Percentiles rank a stretch among this genome's conserved stretches.
phyloP scores from a whole-genome alignment of 2,113 vertebrate species.

The Phrynosoma blainvillii region DNA sequence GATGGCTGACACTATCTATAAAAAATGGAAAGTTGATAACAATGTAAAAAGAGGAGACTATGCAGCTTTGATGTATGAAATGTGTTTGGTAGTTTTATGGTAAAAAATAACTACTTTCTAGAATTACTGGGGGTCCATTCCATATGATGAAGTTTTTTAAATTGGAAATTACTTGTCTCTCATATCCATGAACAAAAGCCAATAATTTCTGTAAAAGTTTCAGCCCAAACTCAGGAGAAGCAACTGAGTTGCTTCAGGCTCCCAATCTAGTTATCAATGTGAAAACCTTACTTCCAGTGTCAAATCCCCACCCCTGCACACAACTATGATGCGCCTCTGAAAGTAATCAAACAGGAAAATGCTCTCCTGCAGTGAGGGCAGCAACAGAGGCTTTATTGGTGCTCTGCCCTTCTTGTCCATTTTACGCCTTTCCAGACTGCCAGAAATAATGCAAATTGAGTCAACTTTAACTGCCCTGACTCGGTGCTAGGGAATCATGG shows the following conservation, averaged over 20 bases:
- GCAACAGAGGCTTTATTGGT: not conserved
- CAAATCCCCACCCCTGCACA: too few relatives aligned
- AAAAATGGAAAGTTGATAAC: fast-evolving
- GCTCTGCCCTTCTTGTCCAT: not conserved
- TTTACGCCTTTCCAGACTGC: too few relatives aligned
- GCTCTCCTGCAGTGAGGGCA: not conserved
- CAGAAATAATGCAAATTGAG: too few relatives aligned
- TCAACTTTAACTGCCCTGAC: too few relatives aligned
- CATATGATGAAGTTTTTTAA: not conserved
- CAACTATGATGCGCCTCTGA: not conserved
- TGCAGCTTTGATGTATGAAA: not conserved
- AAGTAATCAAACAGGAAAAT: not conserved
- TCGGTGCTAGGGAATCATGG: too few relatives aligned
- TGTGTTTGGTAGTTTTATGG: fast-evolving
- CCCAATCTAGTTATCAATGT: not conserved
- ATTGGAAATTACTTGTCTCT: not conserved
- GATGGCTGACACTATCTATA: not conserved
- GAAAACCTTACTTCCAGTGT: not conserved
- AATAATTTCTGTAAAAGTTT: not conserved
- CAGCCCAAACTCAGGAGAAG: not conserved
- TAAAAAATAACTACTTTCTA: not conserved
- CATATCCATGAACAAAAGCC: not conserved
- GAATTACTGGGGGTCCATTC: not conserved
- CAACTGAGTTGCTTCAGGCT: too few relatives aligned
- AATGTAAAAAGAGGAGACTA: not conserved